Evolutionary conservation across 2,113 vertebrate species (phyloP).

Genomic region (Clinocottus analis): DNA sequence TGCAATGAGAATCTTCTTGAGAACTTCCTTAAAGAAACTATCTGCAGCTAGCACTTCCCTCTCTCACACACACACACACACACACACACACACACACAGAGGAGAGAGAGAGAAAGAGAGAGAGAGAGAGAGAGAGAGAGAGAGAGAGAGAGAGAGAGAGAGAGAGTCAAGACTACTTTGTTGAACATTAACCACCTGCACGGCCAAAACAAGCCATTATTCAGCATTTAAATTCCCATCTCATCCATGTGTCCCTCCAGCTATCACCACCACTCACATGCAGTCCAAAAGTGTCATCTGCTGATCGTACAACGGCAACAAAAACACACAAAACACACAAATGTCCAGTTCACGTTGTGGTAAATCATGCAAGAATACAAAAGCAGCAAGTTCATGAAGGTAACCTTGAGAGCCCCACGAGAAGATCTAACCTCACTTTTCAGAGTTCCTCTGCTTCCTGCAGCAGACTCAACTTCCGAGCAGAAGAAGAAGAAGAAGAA

Average conservation of each 20-base stretch:
- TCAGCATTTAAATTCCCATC: conserved; percentile 74
- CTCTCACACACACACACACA: background rate
- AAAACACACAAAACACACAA: background rate
- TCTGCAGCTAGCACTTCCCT: conserved; percentile 44
- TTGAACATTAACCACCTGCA: conserved; percentile 78
- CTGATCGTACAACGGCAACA: background rate
- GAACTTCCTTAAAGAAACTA: conserved; percentile 71
- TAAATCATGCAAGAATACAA: background rate
- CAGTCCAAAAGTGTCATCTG: conserved; percentile 7
- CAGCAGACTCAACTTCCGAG: conserved; percentile 54
- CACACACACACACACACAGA: too few species aligned
- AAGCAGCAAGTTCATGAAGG: conserved; percentile 17
- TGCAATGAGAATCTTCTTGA: conserved; percentile 59
- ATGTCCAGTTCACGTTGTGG: too few species aligned
- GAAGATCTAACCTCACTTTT: conserved; percentile 57
- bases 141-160: background rate
- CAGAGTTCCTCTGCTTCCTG: conserved; percentile 67
- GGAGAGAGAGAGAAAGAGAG: conserved; percentile 2
- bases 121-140: background rate
- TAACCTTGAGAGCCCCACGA: conserved; percentile 61
- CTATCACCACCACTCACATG: conserved; percentile 25
- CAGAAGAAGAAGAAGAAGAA: conserved; percentile 26
- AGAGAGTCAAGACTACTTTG: conserved; percentile 63
- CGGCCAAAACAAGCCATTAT: conserved; percentile 67
- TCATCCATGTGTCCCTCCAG: conserved; percentile 63